A percentile compares a stretch with the other conserved stretches of the same genome.
Conservation (phyloP, 2,888 invertebrate genomes). For the Chrysolina oricalcia region DNA sequence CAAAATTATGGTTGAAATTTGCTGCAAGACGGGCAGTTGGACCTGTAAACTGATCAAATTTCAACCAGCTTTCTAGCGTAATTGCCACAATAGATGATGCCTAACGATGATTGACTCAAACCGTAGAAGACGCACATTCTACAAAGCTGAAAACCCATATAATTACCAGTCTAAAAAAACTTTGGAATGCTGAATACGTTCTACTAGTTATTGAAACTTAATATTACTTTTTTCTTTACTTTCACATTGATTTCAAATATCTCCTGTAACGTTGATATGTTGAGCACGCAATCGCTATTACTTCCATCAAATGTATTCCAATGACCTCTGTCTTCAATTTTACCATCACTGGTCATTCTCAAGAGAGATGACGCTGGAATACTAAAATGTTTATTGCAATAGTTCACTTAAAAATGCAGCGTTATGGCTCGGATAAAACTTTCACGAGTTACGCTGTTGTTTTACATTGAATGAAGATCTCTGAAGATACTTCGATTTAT, state of each 20-base stretch:
- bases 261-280: background rate
- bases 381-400: background rate
- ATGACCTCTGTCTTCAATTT: slow-evolving; percentile 2
- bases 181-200: too few relatives aligned
- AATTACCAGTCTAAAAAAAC: too few relatives aligned
- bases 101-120: too few relatives aligned
- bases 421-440: background rate
- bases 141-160: too few relatives aligned
- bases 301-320: slow-evolving; percentile 2
- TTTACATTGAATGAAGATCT: background rate
- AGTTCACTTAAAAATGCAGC: background rate
- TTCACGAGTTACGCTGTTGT: slow-evolving; percentile 3
- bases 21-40: too few relatives aligned
- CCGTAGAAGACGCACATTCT: too few relatives aligned
- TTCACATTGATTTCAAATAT: background rate
- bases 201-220: background rate
- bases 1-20: too few relatives aligned
- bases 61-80: too few relatives aligned
- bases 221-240: background rate
- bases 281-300: slow-evolving; percentile 1
- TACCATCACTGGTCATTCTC: slow-evolving; percentile 1
- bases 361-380: slow-evolving; percentile 4
- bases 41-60: too few relatives aligned
- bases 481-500: background rate
- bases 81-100: too few relatives aligned